Evolutionary conservation across 2,113 vertebrate species (phyloP), one percentile per base, ranked within the genome.

Genomic region (Stigmatopora argus): DNA sequence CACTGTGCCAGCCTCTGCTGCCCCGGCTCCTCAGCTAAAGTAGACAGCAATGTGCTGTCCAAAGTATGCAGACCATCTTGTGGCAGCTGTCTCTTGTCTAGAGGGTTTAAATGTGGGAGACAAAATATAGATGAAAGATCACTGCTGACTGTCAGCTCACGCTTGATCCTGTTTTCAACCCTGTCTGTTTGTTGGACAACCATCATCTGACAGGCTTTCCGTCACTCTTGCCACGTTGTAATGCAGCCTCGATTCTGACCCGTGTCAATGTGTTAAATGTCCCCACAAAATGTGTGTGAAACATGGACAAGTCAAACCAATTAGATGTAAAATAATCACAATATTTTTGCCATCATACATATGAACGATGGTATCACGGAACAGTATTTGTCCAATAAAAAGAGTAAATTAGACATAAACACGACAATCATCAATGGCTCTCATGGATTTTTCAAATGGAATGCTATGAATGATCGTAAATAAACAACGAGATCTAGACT

Each of bases 11-110:
- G 72, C 19, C 63, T 78, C 19, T 69, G 62, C 64, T 62, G 51
- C 12, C 12, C 57, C 57, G 78, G 75, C 72, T 69, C 81, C 78
- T 71, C 77, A 79, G 71, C 74, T 51, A 59, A 70, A 74, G 64
- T 64, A 60, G 62, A 58, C 66, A 65, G 58, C 68, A 56, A 46
- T 62, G 69, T 46, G 52, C 53, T 49, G 72, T 70, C 72, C 72
- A 73, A 66, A 53, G 67, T 23, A 60, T 69, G 45, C 45, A 74
- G 67, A 64, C 38, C 1, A 23, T 65, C 66, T 65, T 68, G 60
- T 57, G 69, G 74, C 74, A 82, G 70, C 83, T 78, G 81, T 71
- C 70, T 65, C 67, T 74, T 31, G 72, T 80, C 78, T 73, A 23
- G 59, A 47, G 74, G 49, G 69, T 62, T 55, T 56, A 62, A 57